Evolutionary conservation across 1,140 invertebrate species (phyloP).

Genomic region (Drosophila takahashii): DNA sequence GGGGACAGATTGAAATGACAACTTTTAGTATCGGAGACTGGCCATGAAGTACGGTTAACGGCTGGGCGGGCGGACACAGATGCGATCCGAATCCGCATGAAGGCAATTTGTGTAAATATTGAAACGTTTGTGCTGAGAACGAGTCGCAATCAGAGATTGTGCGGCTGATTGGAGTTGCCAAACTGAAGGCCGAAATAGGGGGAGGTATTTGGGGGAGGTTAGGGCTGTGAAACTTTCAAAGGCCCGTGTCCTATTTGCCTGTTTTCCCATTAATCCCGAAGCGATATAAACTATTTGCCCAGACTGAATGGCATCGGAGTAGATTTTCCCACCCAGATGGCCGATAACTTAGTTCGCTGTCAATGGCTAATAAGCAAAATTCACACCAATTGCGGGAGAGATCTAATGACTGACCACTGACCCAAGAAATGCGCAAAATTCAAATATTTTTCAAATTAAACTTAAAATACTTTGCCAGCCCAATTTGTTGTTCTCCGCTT

Average conservation of each 20-base stretch:
- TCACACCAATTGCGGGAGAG: slow-evolving; percentile 49
- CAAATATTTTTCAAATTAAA: slow-evolving; percentile 83
- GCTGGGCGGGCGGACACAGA: slow-evolving; percentile 42
- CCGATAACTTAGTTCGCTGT: slow-evolving; percentile 26
- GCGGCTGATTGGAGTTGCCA: slow-evolving; percentile 67
- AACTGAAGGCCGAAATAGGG: slow-evolving; percentile 30
- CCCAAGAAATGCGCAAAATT: slow-evolving; percentile 82
- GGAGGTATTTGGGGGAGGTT: slow-evolving; percentile 10
- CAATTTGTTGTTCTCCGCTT: slow-evolving; percentile 50
- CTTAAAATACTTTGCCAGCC: slow-evolving; percentile 65
- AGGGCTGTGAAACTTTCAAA: slow-evolving; percentile 5
- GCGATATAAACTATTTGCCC: slow-evolving; percentile 51
- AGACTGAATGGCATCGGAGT: slow-evolving; percentile 35
- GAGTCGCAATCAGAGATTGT: slow-evolving; percentile 74
- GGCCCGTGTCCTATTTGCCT: no score
- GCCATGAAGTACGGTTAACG: slow-evolving; percentile 67
- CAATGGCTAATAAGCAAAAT: slow-evolving; percentile 33
- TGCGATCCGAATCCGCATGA: slow-evolving; percentile 48
- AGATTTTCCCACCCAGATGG: slow-evolving; percentile 54
- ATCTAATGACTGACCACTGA: slow-evolving; percentile 60
- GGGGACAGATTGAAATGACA: slow-evolving; percentile 57
- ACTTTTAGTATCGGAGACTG: slow-evolving; percentile 58
- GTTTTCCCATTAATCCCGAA: slow-evolving; percentile 30
- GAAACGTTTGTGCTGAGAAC: slow-evolving; percentile 59
- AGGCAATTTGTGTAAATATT: slow-evolving; percentile 81